Base-by-base conservation (phyloP, 2,113 vertebrate genomes). In the Ursus arctos region DNA sequence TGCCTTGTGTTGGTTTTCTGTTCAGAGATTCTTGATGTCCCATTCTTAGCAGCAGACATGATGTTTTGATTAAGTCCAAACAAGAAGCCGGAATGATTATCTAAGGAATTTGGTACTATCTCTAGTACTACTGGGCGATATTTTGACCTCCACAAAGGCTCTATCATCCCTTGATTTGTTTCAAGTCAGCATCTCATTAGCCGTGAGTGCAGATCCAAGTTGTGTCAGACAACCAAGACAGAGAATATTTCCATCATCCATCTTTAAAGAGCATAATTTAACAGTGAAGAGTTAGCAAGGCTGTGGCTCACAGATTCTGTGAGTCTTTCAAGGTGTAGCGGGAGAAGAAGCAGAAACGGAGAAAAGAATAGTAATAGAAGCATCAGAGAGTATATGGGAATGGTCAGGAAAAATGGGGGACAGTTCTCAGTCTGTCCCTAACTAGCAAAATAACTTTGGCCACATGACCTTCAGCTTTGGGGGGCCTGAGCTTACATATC, bases 41-140 rank as follows among this genome's bases (percentile, higher is more conserved):
- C 61, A 3, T 53, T 96, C 69, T 93, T 88, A 93, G 55, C 57
- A 72, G 83, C 36, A 47, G 36, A 97, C 96, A 97, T 14, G 21
- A 90, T 96, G 97, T 97, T 98, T 97, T 95, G 88, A 98, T 97
- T 97, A 97, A 97, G 84, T 90, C 94, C 51, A 88, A 88, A 91
- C 80, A 94, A 93, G 90, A 93, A 88, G 71, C 36, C 84, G 11
- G 83, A 80, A 77, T 53, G 69, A 94, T 97, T 97, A 97, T 94
- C 94, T 94, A 51, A 97, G 95, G 97, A 97, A 97, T 97, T 81
- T 72, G 85, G 67, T 55, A 28, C 49, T 69, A 53, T 94, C 84
- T 88, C 36, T 2, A 2, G 80, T 53, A 94, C 77, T 80, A 55
- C 11, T 82, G 49, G 31, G 93, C 53, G 84, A 53, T 72, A 59